Percentiles rank a stretch among this genome's conserved stretches.
These are phyloP conservation scores for Echinarachnius parma DNA, from an alignment of 53 echinoderm and acorn worm genomes.

Conservation along the genomic window DNA sequence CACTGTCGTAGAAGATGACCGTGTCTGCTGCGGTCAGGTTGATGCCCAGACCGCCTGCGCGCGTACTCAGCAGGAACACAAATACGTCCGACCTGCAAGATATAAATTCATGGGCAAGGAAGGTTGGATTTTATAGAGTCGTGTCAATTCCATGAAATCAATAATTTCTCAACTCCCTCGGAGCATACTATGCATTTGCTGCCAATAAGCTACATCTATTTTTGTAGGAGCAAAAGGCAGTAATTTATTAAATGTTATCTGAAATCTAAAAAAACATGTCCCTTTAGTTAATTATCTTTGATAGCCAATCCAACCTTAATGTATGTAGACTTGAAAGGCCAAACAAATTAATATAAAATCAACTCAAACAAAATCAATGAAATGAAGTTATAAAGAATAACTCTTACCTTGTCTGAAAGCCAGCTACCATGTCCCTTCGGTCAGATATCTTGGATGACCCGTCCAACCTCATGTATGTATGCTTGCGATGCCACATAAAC, in stretches of 20 bases:
- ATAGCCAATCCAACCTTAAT: no score
- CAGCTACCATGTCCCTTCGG: constrained; percentile 95
- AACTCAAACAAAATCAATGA: no score
- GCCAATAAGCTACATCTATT: no score
- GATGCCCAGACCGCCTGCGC: constrained; percentile 96
- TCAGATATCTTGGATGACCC: constrained; percentile 98
- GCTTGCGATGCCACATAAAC: constrained; percentile 96
- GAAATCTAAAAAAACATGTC: no score
- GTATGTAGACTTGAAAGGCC: no score
- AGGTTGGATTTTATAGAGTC: background rate
- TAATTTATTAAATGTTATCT: no score
- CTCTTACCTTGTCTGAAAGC: constrained; percentile 88
- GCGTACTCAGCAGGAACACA: constrained; percentile 93
- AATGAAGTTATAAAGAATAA: no score
- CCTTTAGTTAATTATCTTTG: no score
- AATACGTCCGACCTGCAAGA: constrained; percentile 92
- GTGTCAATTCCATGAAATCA: background rate
- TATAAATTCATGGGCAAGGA: background rate
- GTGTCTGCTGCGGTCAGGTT: constrained; percentile 97
- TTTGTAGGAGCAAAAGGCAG: no score
- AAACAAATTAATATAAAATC: no score
- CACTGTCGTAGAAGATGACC: constrained; percentile 99
- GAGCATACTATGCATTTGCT: no score
- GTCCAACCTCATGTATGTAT: constrained; percentile 98
- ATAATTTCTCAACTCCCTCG: no score